phyloP scores from a whole-genome alignment of 2,888 invertebrate species.

The Osedax frankpressi region DNA sequence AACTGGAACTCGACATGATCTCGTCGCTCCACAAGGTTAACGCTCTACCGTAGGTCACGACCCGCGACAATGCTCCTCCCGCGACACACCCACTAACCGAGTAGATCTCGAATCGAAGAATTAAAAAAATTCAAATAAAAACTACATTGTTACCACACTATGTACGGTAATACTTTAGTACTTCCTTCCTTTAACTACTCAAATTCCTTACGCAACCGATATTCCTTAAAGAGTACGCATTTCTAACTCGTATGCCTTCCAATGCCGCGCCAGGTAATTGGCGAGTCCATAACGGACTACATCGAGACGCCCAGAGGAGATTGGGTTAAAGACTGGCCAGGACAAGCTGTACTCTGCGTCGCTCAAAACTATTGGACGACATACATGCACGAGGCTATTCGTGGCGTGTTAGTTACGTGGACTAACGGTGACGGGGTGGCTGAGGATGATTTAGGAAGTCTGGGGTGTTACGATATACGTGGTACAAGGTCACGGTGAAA shows the following conservation, averaged over 20 bases:
- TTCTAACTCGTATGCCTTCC: too few relatives aligned
- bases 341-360: conserved; percentile 47
- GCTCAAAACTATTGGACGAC: conserved; percentile 33
- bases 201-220: too few relatives aligned
- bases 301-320: conserved; percentile 47
- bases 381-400: conserved; percentile 41
- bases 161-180: too few relatives aligned
- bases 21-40: conserved; percentile 62
- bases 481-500: too few relatives aligned
- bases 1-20: conserved; percentile 75
- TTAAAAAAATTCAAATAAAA: not conserved
- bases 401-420: conserved; percentile 30
- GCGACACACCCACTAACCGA: not conserved
- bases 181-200: too few relatives aligned
- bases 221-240: too few relatives aligned
- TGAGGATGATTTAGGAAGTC: too few relatives aligned
- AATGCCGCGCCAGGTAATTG: conserved; percentile 48
- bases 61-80: too few relatives aligned
- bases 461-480: too few relatives aligned
- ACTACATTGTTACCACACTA: too few relatives aligned
- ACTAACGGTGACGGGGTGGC: too few relatives aligned
- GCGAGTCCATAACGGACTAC: conserved; percentile 62
- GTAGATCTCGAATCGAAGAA: too few relatives aligned
- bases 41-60: not conserved
- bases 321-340: conserved; percentile 49